Base-by-base conservation (phyloP, 2,113 vertebrate species). In the Balaenoptera acutorostrata region DNA sequence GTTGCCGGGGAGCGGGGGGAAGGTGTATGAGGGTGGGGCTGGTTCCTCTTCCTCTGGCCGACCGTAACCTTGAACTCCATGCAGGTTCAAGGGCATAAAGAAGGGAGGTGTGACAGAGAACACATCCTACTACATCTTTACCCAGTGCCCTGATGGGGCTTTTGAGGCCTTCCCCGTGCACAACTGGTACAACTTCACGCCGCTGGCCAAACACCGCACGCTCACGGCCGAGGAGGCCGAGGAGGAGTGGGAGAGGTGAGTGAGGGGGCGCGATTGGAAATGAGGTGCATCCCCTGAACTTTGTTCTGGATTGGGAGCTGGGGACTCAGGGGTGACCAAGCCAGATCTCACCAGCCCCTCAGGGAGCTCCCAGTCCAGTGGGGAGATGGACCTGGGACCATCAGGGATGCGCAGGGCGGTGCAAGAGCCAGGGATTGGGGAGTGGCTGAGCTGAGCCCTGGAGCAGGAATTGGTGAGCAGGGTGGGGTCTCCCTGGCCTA, bases 151-250 rank as follows among this genome's bases (percentile, higher is more conserved):
- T 0, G 99, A 99, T 0, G 99, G 99, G 21, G 99, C 99, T 5
- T 99, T 99, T 1, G 99, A 99, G 98, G 99, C 99, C 7, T 99
- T 99, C 90, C 99, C 99, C 0, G 99, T 99, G 14, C 98, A 99
- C 66, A 99, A 99, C 97, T 99, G 99, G 99, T 99, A 99, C 98
- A 99, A 99, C 98, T 99, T 99, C 95, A 99, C 98, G 0, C 99
- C 99, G 0, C 92, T 98, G 98, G 99, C 99, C 74, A 99, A 99
- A 72, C 99, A 99, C 97, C 98, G 99, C 80, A 99, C 99, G 0
- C 99, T 99, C 44, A 99, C 99, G 0, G 99, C 99, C 0, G 99
- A 99, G 98, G 99, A 99, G 98, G 99, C 99, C 0, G 99, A 99
- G 97, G 99, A 99, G 95, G 99, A 99, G 95, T 99, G 99, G 99